Conservation (phyloP, 2,113 vertebrate genomes). For the Tretioscincus oriximinensis region DNA sequence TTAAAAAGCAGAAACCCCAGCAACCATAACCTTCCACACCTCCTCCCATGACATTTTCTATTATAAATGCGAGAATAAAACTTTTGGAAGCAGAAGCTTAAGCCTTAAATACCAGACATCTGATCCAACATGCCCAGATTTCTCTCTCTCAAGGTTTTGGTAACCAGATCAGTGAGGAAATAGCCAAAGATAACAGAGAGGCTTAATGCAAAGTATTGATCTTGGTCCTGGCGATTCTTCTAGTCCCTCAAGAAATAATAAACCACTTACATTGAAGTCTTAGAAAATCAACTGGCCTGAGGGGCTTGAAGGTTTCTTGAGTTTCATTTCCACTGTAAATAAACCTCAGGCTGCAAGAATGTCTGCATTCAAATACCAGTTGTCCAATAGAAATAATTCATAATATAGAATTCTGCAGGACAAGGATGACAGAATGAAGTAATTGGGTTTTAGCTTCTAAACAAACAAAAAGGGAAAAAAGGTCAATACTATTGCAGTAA, state of each 20-base stretch:
- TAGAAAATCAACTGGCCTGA: slow-evolving; percentile 58
- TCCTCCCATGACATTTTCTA: background rate
- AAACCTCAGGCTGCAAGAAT: slow-evolving; percentile 67
- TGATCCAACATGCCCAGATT: slow-evolving; percentile 26
- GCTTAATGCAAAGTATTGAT: slow-evolving; percentile 57
- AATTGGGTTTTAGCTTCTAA: slow-evolving; percentile 58
- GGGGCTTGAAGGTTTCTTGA: slow-evolving; percentile 59
- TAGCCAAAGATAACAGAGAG: slow-evolving; percentile 57
- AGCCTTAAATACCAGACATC: slow-evolving; percentile 18
- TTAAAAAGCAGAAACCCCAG: background rate
- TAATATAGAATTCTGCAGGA: slow-evolving; percentile 48
- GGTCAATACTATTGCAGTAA: slow-evolving; percentile 45
- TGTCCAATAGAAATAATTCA: slow-evolving; percentile 56
- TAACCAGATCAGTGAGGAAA: slow-evolving; percentile 40
- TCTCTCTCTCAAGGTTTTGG: slow-evolving; percentile 31
- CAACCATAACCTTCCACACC: background rate
- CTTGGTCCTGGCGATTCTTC: slow-evolving; percentile 50
- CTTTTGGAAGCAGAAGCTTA: background rate
- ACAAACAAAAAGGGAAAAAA: slow-evolving; percentile 26
- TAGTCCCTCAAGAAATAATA: slow-evolving; percentile 66
- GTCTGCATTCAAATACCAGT: slow-evolving; percentile 63
- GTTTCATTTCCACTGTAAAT: slow-evolving; percentile 72
- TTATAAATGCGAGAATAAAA: background rate
- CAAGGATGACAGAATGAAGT: slow-evolving; percentile 54
- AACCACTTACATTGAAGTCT: slow-evolving; percentile 61